phyloP scores from a whole-genome alignment of 2,113 vertebrate species.

The Myotis yumanensis region DNA sequence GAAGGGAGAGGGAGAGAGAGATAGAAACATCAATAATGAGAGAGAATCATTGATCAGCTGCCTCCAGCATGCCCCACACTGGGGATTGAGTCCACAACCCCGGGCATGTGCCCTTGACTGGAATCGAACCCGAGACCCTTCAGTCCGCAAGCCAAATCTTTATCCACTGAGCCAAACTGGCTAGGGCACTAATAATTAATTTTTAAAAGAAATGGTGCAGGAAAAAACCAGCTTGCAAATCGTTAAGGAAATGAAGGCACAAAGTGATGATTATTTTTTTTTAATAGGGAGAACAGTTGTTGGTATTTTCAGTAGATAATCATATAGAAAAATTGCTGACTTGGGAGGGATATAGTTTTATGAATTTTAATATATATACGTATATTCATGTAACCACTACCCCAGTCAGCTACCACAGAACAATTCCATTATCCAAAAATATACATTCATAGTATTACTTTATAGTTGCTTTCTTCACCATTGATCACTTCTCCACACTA shows the following conservation, averaged over 20 bases:
- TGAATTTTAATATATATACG: not conserved
- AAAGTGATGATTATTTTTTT: not conserved
- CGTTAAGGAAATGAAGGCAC: not conserved
- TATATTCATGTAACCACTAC: not conserved
- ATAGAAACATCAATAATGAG: too few species aligned
- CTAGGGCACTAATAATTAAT: too few species aligned
- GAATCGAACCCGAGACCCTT: too few species aligned
- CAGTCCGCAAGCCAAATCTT: too few species aligned
- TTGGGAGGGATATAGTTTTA: not conserved
- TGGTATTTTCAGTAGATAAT: not conserved
- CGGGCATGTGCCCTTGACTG: too few species aligned
- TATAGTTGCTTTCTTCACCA: not conserved
- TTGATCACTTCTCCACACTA: not conserved
- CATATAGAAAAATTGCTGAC: not conserved
- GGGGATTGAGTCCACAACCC: too few species aligned
- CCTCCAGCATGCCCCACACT: too few species aligned
- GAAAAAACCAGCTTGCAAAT: not conserved
- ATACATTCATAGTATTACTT: not conserved
- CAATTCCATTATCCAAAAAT: not conserved
- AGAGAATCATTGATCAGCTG: too few species aligned
- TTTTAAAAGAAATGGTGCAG: not conserved
- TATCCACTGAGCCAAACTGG: too few species aligned
- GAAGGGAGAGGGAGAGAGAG: too few species aligned
- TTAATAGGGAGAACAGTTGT: not conserved
- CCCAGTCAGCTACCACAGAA: not conserved